phyloP scores from a whole-genome alignment of 2,888 invertebrate species.

The Trissoscelio sp. region DNA sequence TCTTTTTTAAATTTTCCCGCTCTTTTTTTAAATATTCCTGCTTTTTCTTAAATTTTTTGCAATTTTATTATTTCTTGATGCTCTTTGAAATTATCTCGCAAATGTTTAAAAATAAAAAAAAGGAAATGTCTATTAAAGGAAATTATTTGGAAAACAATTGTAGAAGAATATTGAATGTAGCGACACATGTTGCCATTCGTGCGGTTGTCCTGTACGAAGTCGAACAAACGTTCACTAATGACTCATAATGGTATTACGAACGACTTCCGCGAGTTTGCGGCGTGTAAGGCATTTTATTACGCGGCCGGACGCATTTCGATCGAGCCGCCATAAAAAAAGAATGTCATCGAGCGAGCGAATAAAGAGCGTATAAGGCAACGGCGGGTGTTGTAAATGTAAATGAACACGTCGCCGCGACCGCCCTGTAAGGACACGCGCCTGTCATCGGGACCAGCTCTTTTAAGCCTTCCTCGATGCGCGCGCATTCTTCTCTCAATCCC shows the following conservation, averaged over 20 bases:
- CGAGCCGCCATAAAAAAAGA: conserved; percentile 72
- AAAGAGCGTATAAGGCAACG: conserved; percentile 75
- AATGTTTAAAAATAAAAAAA: background rate
- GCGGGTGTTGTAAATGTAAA: conserved; percentile 79
- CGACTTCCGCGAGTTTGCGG: conserved; percentile 67
- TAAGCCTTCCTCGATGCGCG: conserved; percentile 48
- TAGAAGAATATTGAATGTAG: conserved; percentile 30
- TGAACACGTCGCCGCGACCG: conserved; percentile 73
- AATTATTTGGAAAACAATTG: conserved; percentile 20
- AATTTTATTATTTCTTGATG: background rate
- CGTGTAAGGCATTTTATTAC: conserved; percentile 67
- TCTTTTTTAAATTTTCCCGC: no score
- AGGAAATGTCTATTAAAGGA: background rate
- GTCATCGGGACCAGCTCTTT: conserved; percentile 72
- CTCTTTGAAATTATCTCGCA: background rate
- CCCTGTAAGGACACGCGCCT: conserved; percentile 78
- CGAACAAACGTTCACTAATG: conserved; percentile 66
- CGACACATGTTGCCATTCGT: conserved; percentile 59
- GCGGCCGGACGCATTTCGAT: conserved; percentile 68
- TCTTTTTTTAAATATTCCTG: background rate
- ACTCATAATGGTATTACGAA: conserved; percentile 65
- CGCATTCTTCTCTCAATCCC: conserved; percentile 27
- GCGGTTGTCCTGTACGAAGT: conserved; percentile 54
- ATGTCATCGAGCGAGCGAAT: conserved; percentile 75
- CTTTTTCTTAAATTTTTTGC: no score